phyloP scores from a whole-genome alignment of 2,113 vertebrate genomes.

The Scortum barcoo region DNA sequence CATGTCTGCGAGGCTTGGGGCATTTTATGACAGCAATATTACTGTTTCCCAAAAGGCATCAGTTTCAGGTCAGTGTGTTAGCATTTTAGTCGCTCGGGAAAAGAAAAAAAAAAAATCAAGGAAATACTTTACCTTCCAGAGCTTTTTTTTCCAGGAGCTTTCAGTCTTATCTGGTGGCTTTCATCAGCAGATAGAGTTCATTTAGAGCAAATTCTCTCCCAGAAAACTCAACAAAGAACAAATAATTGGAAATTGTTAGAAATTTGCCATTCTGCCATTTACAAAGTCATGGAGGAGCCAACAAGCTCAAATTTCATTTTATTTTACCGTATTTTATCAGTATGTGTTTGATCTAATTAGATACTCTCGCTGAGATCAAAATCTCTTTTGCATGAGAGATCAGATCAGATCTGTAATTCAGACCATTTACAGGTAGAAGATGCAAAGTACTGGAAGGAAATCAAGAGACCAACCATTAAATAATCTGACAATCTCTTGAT shows the following conservation, averaged over 20 bases:
- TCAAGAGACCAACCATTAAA: neutral
- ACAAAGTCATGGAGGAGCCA: neutral
- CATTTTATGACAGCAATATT: slow-evolving; percentile 20
- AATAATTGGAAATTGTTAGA: neutral
- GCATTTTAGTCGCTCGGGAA: neutral
- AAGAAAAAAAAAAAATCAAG: too few relatives aligned
- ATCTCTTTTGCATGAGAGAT: neutral
- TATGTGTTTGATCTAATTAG: neutral
- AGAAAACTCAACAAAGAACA: neutral
- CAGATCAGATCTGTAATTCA: neutral
- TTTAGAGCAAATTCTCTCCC: neutral
- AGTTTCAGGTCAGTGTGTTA: slow-evolving; percentile 4
- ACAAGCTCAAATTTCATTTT: neutral
- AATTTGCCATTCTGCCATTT: neutral
- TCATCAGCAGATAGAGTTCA: neutral
- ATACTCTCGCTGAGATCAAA: neutral
- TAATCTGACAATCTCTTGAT: too few relatives aligned
- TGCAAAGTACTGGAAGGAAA: neutral
- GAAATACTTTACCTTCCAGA: neutral
- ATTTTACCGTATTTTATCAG: neutral
- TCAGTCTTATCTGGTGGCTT: neutral
- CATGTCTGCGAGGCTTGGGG: slow-evolving; percentile 27
- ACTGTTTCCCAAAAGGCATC: slow-evolving; percentile 1
- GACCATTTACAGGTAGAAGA: neutral
- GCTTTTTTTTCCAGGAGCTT: neutral